Conservation (phyloP, 2,113 vertebrate genomes). For the Saguinus imperator region DNA sequence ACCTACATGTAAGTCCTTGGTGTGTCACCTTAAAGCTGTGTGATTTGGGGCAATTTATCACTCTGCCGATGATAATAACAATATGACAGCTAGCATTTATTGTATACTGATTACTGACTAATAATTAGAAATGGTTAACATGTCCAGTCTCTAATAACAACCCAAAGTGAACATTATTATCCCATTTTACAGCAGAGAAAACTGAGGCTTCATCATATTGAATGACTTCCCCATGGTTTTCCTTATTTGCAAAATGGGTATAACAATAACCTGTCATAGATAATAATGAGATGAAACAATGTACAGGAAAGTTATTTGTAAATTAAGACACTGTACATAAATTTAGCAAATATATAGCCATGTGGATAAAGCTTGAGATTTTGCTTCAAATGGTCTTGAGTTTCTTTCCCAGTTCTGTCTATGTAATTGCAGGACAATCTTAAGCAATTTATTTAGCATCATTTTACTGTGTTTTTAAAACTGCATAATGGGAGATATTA, state of each 20-base stretch:
- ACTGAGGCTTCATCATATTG: background rate
- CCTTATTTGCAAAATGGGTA: constrained; percentile 9
- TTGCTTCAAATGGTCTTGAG: background rate
- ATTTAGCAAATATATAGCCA: background rate
- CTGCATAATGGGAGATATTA: constrained; percentile 27
- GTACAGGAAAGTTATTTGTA: background rate
- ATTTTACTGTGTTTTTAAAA: constrained; percentile 46
- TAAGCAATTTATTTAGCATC: constrained; percentile 47
- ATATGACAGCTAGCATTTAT: constrained; percentile 23
- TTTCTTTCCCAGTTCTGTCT: constrained; percentile 44
- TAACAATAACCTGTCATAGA: background rate
- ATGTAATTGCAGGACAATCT: constrained; percentile 23
- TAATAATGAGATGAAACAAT: background rate
- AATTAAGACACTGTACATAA: constrained; percentile 11
- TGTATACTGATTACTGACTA: background rate
- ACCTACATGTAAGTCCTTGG: background rate
- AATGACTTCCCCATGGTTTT: constrained; percentile 8
- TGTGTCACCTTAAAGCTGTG: background rate
- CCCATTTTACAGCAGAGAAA: constrained; percentile 30
- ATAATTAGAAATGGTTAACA: background rate
- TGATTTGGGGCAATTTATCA: constrained; percentile 22
- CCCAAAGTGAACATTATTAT: background rate
- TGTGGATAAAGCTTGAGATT: constrained; percentile 15
- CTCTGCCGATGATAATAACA: background rate
- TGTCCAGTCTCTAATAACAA: background rate